Conservation (phyloP, 2,113 vertebrate species). For the Setophaga kirtlandii region DNA sequence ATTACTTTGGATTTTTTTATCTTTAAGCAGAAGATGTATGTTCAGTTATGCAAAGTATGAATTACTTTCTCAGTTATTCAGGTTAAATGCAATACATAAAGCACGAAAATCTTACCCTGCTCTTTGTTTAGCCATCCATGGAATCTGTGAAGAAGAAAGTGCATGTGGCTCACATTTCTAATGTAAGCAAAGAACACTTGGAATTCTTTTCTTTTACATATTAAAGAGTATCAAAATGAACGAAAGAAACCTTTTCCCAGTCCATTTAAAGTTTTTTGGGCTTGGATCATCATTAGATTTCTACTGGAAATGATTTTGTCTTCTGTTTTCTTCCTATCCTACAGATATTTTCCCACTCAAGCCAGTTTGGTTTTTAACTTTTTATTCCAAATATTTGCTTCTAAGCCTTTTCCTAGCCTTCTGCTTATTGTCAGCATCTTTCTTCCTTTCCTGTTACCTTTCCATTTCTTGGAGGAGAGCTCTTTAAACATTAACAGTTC, state of each 20-base stretch:
- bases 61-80: neutral
- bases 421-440: neutral
- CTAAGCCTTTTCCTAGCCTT: neutral
- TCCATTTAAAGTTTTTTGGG: neutral
- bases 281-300: neutral
- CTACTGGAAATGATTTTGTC: neutral
- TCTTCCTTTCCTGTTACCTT: neutral
- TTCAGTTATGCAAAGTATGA: neutral
- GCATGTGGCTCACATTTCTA: neutral
- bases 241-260: neutral
- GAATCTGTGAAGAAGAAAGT: neutral
- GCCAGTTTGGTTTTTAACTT: neutral
- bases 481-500: slow-evolving; percentile 48
- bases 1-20: neutral
- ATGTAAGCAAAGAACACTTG: neutral
- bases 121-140: neutral
- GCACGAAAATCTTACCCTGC: neutral
- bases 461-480: neutral
- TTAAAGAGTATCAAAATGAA: neutral
- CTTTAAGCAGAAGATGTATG: neutral
- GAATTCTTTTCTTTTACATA: neutral
- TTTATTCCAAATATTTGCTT: neutral
- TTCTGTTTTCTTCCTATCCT: neutral
- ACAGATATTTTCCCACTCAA: neutral
- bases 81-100: neutral